Base-by-base conservation (phyloP, 2,888 invertebrate genomes). In the Chrysolina oricalcia region DNA sequence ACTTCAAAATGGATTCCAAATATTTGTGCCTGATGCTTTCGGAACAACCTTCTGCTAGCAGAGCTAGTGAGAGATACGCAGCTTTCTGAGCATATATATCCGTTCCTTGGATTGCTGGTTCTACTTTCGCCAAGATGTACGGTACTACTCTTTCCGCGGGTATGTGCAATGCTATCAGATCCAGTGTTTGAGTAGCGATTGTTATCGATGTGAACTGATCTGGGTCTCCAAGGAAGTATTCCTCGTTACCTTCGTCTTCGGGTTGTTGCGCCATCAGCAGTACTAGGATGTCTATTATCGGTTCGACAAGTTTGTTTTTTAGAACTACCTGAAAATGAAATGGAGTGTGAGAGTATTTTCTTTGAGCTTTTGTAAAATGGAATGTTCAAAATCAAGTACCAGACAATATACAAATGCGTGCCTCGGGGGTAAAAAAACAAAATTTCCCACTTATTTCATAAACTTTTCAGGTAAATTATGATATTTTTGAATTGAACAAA, bases 101-200 rank as follows among this genome's bases (percentile, higher is more conserved):
- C 46, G 88, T 88, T 65, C 91, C 92, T 81, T 91, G 90, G 35
- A 95, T 86, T 1, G 93, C 92, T 8, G 93, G 92, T 82, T 94
- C 93, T 11, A 95, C 90, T 72, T 87, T 86, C 5, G 87, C 86
- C 87, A 95, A 91, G 86, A 95, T 87, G 83, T 92, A 92, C 35
- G 93, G 93, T 78, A 96, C 91, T 21, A 95, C 89, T 86, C 94
- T 94, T 81, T 95, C 94, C 13, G 95, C 94, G 6, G 95, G 94
- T 50, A 95, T 90, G 88, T 94, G 92, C 13, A 95, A 88, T 43
- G 95, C 94, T 84, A 95, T 89, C 64, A 92, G 87, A 87, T 95
- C 95, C 76, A 96, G 89, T 6, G 94, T 93, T 89, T 94, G 94
- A 0, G 93, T 92, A 10, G 94, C 94, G 78, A 93, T 91, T 10